Base-by-base conservation (phyloP, 92 coral and sea anemone genomes). In the Palythoa grandis region DNA sequence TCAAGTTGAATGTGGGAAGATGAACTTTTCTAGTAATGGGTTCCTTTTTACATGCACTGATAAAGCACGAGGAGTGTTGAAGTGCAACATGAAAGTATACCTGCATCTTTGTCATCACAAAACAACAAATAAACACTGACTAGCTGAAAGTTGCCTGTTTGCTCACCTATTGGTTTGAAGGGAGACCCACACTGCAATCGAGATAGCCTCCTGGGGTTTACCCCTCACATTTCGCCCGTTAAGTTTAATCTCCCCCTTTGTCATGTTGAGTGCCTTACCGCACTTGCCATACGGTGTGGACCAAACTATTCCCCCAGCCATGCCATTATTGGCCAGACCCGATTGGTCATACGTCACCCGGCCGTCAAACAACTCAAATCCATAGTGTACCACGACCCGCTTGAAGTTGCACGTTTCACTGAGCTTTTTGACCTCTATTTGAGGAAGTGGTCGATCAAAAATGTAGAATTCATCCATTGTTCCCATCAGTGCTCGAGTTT, bases 291-390 rank as follows among this genome's bases (percentile, higher is more conserved):
- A 82, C n/a, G 71, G 84, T 15, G 89, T 83, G 7, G 90, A 48
- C 17, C 77, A 85, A 48, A 93, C 91, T 7, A 94, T 88, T 38
- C 95, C 93, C 22, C 85, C 79, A 17, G 90, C 93, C 37, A 88
- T 25, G 25, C 99, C 99, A 85, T 96, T 95, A 79, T 96, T 96
- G 8, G 98, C 98, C 70, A 96, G 88, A 10, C 98, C 98, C 4
- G 98, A 96, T 79, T 94, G 98, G 86, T 96, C 98, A 71, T 92
- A 90, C 47, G 97, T 92, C 11, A 87, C 87, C 70, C 87, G 52
- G 7, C 95, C 98, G 52, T 92, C 92, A 65, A 92, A 93, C 76
- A 91, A 76, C 75, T 96, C 93, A 80, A 96, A 96, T 11, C 98
- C 98, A 76, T 92, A 91, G 85, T 96, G 96, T 8, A 94, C 79